Percentiles rank a stretch among this genome's conserved stretches.
phyloP scores from a whole-genome alignment of 64 coral and sea anemone genomes.

The Actinia tenebrosa region DNA sequence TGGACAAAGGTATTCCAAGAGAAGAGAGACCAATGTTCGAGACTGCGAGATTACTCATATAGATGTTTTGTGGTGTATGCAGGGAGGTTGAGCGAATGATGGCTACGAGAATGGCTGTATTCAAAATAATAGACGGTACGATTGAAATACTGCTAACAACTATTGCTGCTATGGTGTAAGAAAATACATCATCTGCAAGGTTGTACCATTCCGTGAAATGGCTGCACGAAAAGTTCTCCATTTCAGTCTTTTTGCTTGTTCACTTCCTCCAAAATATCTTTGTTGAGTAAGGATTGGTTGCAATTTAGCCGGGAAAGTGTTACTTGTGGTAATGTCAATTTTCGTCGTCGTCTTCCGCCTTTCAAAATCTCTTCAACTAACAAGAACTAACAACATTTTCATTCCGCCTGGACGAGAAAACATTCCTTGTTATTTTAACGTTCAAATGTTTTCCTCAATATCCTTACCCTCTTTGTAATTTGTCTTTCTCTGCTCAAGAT shows the following conservation, averaged over 20 bases:
- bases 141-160: not conserved
- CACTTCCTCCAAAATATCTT: not conserved
- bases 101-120: not conserved
- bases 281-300: too few species aligned
- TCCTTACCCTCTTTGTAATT: too few species aligned
- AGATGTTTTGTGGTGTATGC: not conserved
- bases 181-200: not conserved
- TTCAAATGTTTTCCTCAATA: too few species aligned
- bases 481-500: too few species aligned
- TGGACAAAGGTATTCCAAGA: not conserved
- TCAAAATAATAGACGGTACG: not conserved
- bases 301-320: not conserved
- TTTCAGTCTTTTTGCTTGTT: not conserved
- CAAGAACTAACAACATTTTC: too few species aligned
- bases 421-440: too few species aligned
- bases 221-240: not conserved
- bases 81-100: not conserved
- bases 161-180: not conserved
- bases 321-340: not conserved
- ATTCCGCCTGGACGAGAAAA: too few species aligned
- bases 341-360: too few species aligned
- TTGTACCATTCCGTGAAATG: conserved; percentile 14
- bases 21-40: not conserved
- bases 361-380: too few species aligned
- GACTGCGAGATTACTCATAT: not conserved